These are phyloP conservation scores for Tyrannus savana DNA, from an alignment of 2,113 vertebrate genomes.

Conservation along the genomic window DNA sequence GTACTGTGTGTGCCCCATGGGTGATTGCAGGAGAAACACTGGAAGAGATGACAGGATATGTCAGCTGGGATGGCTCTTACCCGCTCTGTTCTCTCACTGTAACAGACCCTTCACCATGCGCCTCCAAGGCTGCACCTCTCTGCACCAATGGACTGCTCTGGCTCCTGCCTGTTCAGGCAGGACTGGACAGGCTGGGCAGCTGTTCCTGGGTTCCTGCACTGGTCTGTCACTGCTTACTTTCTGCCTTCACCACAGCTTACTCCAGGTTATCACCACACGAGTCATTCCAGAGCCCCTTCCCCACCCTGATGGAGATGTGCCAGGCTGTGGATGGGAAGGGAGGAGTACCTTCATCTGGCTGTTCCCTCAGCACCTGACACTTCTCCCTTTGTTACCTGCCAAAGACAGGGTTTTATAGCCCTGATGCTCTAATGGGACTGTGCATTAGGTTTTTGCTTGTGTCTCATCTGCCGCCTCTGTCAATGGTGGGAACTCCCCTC, in stretches of 20 bases:
- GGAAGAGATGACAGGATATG: fast-evolving
- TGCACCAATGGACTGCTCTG: not conserved
- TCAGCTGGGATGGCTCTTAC: not conserved
- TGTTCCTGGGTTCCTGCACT: not conserved
- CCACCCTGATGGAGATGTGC: not conserved
- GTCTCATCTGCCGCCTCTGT: not conserved
- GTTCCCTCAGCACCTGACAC: not conserved
- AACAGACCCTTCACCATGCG: not conserved
- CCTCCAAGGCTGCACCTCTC: not conserved
- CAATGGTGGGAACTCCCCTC: not conserved
- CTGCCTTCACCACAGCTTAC: not conserved
- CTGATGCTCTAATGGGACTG: not conserved
- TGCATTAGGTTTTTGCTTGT: not conserved
- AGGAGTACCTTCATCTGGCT: not conserved
- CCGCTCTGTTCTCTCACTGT: not conserved
- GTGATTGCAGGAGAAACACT: not conserved
- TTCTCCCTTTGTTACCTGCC: not conserved
- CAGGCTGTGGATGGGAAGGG: not conserved
- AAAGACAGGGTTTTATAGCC: not conserved
- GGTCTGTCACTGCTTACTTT: not conserved
- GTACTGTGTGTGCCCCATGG: not conserved
- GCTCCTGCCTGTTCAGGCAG: not conserved
- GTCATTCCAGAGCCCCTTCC: not conserved
- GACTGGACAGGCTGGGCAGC: not conserved
- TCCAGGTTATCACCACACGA: not conserved